Base-by-base conservation (phyloP, 1,140 invertebrate genomes). In the Coptotermes formosanus region DNA sequence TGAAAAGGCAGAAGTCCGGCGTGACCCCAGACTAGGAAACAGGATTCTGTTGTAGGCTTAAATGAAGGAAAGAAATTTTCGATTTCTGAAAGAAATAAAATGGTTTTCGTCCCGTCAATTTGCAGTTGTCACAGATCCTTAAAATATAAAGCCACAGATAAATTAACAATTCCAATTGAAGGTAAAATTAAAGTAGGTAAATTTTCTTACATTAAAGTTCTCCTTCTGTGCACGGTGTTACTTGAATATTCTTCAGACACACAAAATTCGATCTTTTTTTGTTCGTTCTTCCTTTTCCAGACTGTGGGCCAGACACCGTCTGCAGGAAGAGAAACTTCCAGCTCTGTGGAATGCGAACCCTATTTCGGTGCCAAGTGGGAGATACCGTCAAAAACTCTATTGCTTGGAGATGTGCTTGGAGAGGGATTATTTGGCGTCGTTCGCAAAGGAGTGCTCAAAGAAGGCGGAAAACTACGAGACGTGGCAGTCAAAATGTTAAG, bases 401-500 rank as follows among this genome's bases (percentile, higher is more conserved):
- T 92, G n/a, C 91, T 97, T 0, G 93, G 94, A 87, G 92, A 94
- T 88, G 91, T 95, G 11, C 90, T 97, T 0, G 96, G 96, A 0
- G 94, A 96, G 89, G 97, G 97, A 23, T 96, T 96, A 52, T 97
- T 97, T 90, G 96, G 96, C 0, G 91, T 97, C 64, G 96, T 97
- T 0, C 92, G 94, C 45, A 92, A 94, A 85, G 95, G 93, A n/a
- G 91, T 93, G 0, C 90, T 94, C 19, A 89, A 89, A 69, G 90
- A 92, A 48, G 86, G 90, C 4, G 83, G 81, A 6, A 59, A 11
- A 30, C n/a, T 23, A 11, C 55, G 32, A 3, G 90, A 94, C 55
- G 96, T 97, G 19, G 96, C 96, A 23, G 94, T 97, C 1, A 97
- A 97, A 92, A 95, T 96, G 93, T 91, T 97, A 1, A 96, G 95